Base-by-base conservation (phyloP, 2,797 vertebrate genomes). In the Helarctos malayanus region DNA sequence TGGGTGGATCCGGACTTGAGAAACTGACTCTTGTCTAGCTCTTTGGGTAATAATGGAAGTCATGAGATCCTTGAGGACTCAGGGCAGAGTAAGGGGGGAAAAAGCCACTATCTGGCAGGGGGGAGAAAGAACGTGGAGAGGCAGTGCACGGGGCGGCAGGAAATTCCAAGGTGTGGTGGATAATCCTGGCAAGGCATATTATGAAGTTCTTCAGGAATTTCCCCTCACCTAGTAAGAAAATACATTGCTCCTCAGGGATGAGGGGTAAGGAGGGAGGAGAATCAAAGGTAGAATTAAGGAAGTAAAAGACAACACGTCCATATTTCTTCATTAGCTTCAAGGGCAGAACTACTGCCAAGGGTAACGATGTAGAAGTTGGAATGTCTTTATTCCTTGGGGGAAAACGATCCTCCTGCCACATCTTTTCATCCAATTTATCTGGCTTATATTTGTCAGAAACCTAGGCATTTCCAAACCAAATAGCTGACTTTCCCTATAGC, bases 331-430 rank as follows among this genome's bases (percentile, higher is more conserved):
- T 97, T 96, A 97, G 81, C 56, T 92, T 97, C 59, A 96, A 0
- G 19, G 97, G 97, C 97, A 89, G 97, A 98, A 98, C 98, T 92
- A 98, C 97, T 98, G 96, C 97, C 98, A 98, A 98, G 95, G 95
- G 97, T 93, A 65, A 95, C 95, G 90, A 96, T 97, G 96, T 95
- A 97, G 97, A 98, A 61, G 83, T 90, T 98, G 95, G 85, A 97
- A 97, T 95, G 82, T 92, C 97, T 97, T 90, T 81, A 89, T 98
- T 98, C 97, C 98, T 91, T 95, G 95, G 29, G 76, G 38, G 10
- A 14, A 35, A 21, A 54, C 54, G 45, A 57, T 73, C 94, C 91
- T 97, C 84, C 49, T 91, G 76, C 80, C 95, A 94, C 92, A 68
- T 76, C 38, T 98, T 98, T 98, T 96, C 96, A 98, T 97, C 96